phyloP scores from a whole-genome alignment of 2,888 invertebrate species.

The Rhagonycha lutea region DNA sequence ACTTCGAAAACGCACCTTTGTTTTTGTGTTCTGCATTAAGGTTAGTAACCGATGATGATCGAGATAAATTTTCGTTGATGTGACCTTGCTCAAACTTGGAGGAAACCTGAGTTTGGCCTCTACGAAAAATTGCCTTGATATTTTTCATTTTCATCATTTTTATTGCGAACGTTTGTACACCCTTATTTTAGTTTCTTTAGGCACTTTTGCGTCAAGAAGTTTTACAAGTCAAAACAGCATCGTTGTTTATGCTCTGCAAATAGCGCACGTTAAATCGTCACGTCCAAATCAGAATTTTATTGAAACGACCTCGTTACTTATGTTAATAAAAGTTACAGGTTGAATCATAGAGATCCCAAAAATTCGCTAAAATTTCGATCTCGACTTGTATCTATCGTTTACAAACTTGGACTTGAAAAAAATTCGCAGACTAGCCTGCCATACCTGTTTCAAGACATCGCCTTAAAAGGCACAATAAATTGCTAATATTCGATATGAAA shows the following conservation, averaged over 20 bases:
- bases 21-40: slow-evolving; percentile 65
- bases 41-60: slow-evolving; percentile 68
- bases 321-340: background rate
- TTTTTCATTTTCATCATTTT: slow-evolving; percentile 76
- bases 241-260: background rate
- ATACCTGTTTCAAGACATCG: slow-evolving; percentile 1
- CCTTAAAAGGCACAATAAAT: slow-evolving; percentile 16
- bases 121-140: slow-evolving; percentile 89
- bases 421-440: background rate
- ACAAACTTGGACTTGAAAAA: background rate
- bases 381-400: background rate
- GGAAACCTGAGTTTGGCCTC: slow-evolving; percentile 67
- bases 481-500: background rate
- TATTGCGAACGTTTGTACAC: background rate
- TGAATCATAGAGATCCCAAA: background rate
- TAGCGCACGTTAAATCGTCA: background rate
- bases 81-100: slow-evolving; percentile 56
- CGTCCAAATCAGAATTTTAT: background rate
- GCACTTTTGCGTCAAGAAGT: background rate
- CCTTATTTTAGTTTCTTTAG: background rate
- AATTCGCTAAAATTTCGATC: background rate
- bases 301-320: background rate
- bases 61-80: slow-evolving; percentile 55
- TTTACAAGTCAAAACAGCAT: background rate
- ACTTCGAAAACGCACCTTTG: slow-evolving; percentile 55